Evolutionary conservation across 2,888 invertebrate genomes (phyloP), one percentile per base, ranked within the genome.

Genomic region (Lissonota sp.): DNA sequence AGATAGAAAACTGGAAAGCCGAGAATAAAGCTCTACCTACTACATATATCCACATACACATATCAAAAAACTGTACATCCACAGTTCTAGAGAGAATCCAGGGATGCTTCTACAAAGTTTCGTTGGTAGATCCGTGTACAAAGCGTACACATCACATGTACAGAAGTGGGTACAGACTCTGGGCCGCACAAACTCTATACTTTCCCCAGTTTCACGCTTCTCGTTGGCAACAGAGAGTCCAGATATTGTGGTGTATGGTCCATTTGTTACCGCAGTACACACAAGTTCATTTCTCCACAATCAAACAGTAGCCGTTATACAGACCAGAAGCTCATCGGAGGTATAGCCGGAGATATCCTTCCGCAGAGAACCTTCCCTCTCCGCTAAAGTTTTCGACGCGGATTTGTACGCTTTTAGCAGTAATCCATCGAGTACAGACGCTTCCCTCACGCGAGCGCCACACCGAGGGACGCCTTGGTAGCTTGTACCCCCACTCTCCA

Each of bases 321-420:
- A 26, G 26, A 40, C 40, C 71, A 74, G 78, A 74, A 78, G 81
- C 81, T 81, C 66, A 49, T 60, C 64, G 78, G 49, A 58, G 62
- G 78, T 64, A 64, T 58, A 57, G 44, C 49, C 71, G 60, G 64
- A 44, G 8, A 64, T 42, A 26, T 26, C n/a, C n/a, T n/a, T n/a
- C 26, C 26, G 26, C 26, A 37, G 49, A 58, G 70, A 39, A 39
- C 26, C 62, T 39, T 62, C 53, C 64, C 67, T 67, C 70, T 44
- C 64, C 64, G 40, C 78, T 62, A 80, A 82, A 85, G 84, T 84
- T 79, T 81, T 60, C 80, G 70, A 85, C 84, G 86, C 87, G 91
- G 90, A 91, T 91, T 91, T 91, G 90, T 90, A 90, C 89, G 90
- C 90, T 91, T 91, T 91, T 90, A 91, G 87, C 88, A 85, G 88